Evolutionary conservation across 2,797 vertebrate genomes (phyloP).

Genomic region (Spinibarbus caldwelli): DNA sequence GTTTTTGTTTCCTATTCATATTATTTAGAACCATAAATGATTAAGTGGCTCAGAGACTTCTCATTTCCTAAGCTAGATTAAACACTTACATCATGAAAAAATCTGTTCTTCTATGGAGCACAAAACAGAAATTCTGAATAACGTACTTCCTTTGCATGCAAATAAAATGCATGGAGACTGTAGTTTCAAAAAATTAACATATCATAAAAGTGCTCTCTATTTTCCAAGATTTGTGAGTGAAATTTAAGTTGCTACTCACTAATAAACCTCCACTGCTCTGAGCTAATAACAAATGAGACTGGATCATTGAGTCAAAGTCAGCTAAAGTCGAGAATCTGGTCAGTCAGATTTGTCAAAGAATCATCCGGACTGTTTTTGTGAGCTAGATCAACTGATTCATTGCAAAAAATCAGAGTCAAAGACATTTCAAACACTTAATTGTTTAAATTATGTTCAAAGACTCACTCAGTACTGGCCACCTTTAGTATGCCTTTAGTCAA

Average conservation of each 20-base stretch:
- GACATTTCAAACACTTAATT: background rate
- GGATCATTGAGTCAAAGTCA: background rate
- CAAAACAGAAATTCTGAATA: background rate
- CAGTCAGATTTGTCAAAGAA: background rate
- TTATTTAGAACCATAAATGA: conserved; percentile 22
- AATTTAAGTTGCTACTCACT: background rate
- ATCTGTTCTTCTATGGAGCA: background rate
- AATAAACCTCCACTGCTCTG: background rate
- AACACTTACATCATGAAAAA: conserved; percentile 31
- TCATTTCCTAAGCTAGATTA: conserved; percentile 33
- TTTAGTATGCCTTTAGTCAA: conserved; percentile 93
- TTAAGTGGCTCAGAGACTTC: conserved; percentile 17
- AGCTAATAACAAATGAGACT: background rate
- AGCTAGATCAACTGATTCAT: background rate
- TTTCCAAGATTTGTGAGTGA: background rate
- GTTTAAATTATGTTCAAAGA: conserved; percentile 46
- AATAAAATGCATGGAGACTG: background rate
- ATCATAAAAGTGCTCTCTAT: background rate
- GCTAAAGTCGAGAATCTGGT: background rate
- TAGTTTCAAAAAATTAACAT: background rate
- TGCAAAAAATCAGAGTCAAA: background rate
- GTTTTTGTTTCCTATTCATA: conserved; percentile 11
- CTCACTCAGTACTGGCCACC: conserved; percentile 88
- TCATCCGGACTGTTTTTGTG: background rate
- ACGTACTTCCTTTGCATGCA: background rate